Percentiles rank a stretch among this genome's conserved stretches.
These are phyloP conservation scores for Apodemia duryi DNA, from an alignment of 2,888 invertebrate species.

Conservation along the genomic window DNA sequence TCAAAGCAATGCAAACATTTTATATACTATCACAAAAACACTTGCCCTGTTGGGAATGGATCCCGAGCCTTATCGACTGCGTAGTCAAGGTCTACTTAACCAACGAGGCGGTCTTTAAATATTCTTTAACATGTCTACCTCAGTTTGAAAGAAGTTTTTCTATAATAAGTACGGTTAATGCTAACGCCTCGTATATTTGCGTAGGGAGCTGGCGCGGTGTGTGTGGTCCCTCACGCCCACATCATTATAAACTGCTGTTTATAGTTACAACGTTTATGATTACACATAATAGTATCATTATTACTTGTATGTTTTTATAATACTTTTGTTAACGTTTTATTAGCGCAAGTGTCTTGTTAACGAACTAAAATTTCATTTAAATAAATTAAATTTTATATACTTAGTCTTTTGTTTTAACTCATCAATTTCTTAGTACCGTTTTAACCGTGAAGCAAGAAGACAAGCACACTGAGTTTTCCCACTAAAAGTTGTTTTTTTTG, in stretches of 20 bases:
- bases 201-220: slow-evolving; percentile 50
- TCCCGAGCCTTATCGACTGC: too few relatives aligned
- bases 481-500: too few relatives aligned
- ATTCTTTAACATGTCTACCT: background rate
- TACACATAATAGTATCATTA: slow-evolving; percentile 12
- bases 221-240: slow-evolving; percentile 60
- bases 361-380: background rate
- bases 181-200: slow-evolving; percentile 61
- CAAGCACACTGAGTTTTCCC: too few relatives aligned
- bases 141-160: background rate
- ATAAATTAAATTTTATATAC: background rate
- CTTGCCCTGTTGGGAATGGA: too few relatives aligned
- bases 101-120: background rate
- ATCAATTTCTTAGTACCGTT: too few relatives aligned
- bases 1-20: too few relatives aligned
- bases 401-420: too few relatives aligned
- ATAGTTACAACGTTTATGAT: slow-evolving; percentile 15
- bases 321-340: slow-evolving; percentile 3
- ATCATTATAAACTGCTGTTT: slow-evolving; percentile 23
- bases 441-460: too few relatives aligned
- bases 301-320: slow-evolving; percentile 9
- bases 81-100: too few relatives aligned
- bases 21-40: too few relatives aligned
- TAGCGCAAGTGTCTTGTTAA: background rate
- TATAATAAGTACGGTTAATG: slow-evolving; percentile 41